Evolutionary conservation across 64 coral and sea anemone species (phyloP), one percentile per base, ranked within the genome.

Genomic region (Pocillopora damicornis): DNA sequence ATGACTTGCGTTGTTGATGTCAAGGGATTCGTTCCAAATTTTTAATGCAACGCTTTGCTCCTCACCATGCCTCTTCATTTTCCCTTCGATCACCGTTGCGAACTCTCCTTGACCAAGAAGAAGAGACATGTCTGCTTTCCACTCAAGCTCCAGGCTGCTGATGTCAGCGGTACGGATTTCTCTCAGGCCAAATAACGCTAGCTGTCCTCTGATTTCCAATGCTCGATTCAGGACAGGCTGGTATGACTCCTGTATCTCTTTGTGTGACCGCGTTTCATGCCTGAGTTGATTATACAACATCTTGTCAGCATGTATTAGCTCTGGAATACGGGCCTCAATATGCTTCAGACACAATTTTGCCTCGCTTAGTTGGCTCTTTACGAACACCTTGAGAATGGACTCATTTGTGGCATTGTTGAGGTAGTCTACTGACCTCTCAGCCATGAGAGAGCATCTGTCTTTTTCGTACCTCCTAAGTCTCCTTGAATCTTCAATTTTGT

Each of bases 231-330:
- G 5, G 66, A 78, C 23, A 51, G 87, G 87, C 17, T 45, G 74
- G 35, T 88, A 88, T 11, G n/a, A 35, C 0, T 78, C 14, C 15
- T 23, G 20, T 56, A 78, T 67, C 16, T 78, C 82, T 59, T 86
- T 9, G 14, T 58, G 16, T 42, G 82, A 86, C 62, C 86, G 86
- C 12, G 22, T 77, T 56, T 88, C 86, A 22, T 64, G n/a, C 13
- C 1, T 30, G 16, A 88, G 86, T 77, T 77, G 73, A 17, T 77
- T 36, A 42, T 9, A 82, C 18, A 82, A 36, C 80, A 82, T 66
- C 35, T 67, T 38, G 80, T 82, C 80, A 22, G 86, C 86, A 20
- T 77, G 15, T 17, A 88, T 88, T 23, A 88, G 16, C 5, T 88
- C 73, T 38, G 86, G 86, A 23, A 88, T 74, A 9, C 84, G 84